Evolutionary conservation across 2,113 vertebrate genomes (phyloP).

Genomic region (Neotoma lepida): DNA sequence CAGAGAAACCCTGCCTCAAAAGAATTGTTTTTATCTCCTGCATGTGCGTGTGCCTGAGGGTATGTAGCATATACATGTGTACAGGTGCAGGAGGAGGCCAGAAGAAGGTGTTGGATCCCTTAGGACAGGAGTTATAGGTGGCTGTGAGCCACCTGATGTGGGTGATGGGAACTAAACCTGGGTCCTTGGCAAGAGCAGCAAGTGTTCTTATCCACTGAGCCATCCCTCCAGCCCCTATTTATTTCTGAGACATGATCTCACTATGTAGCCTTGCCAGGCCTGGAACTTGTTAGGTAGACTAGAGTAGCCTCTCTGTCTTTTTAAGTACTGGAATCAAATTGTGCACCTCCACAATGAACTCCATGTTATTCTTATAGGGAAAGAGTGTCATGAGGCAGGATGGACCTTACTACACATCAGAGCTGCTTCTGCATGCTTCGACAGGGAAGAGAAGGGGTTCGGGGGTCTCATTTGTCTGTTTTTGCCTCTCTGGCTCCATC

Average conservation of each 20-base stretch:
- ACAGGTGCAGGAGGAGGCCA: neutral
- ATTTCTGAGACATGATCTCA: neutral
- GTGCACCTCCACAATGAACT: neutral
- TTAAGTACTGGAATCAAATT: neutral
- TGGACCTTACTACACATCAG: neutral
- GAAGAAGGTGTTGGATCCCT: neutral
- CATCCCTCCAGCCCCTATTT: neutral
- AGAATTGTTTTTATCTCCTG: neutral
- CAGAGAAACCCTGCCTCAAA: neutral
- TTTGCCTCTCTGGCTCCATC: neutral
- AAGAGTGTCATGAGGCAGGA: neutral
- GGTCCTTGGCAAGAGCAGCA: neutral
- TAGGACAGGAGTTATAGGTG: neutral
- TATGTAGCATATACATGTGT: neutral
- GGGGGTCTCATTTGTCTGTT: neutral
- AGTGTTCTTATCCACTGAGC: neutral
- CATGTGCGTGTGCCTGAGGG: neutral
- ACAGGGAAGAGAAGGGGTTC: neutral
- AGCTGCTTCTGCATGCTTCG: neutral
- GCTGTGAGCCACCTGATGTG: neutral
- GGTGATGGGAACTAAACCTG: neutral
- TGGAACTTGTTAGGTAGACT: neutral
- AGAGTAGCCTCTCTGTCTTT: neutral
- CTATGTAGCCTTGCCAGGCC: neutral
- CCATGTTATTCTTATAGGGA: neutral